Evolutionary conservation across 2,888 invertebrate species (phyloP), one percentile per base, ranked within the genome.

Genomic region (Chloromyia formosa): DNA sequence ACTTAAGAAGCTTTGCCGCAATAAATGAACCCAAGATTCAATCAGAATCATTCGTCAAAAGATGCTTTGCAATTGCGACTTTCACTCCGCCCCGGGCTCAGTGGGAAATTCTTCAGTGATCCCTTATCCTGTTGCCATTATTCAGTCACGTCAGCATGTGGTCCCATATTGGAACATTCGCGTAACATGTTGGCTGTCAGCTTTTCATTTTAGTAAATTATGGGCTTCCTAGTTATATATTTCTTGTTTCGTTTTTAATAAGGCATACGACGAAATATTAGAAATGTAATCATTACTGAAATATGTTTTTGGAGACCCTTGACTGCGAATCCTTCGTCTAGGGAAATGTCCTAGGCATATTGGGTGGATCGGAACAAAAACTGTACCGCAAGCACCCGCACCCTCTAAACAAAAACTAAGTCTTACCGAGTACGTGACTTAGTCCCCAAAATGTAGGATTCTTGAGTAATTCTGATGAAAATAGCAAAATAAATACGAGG

Each of bases 401-500:
- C 7, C 27, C 27, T 35, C 27, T 35, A 35, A 4, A 35, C 27
- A 35, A 35, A 35, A 35, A 35, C 27, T 35, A 35, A 35, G 27
- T 35, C 27, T 35, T 35, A 10, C 18, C 18, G 20, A 56, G 20
- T 56, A 56, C 56, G 56, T 56, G 56, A 56, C 56, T 56, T 56
- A 22, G 56, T 56, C 56, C 56, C 22, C 10, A n/a, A 56, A 56
- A 22, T 56, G 20, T 10, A 56, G 56, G 20, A 16, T n/a, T n/a
- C 16, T 18, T 56, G 22, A 16, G 14, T 22, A 20, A 56, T 49
- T n/a, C 20, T 18, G 56, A 56, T 56, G 56, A 56, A 56, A 56
- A 56, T 22, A 56, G 56, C 56, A 56, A 56, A 56, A 56, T 56
- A 56, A 56, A 56, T 56, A 18, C 56, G 56, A 56, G 20, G 56